Base-by-base conservation (phyloP, 2,113 vertebrate genomes). In the Rutilus rutilus region DNA sequence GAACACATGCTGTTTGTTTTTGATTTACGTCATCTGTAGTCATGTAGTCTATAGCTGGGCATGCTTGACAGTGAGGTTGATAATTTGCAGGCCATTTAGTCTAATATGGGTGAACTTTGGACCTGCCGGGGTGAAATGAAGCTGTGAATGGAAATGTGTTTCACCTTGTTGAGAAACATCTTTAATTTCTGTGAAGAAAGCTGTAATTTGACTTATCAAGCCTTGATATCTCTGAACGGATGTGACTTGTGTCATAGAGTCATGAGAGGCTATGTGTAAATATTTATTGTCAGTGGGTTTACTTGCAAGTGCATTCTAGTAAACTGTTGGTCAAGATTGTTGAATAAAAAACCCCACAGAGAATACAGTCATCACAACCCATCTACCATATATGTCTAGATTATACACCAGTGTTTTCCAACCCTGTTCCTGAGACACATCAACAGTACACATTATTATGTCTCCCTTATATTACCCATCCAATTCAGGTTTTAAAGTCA, bases 21-120 rank as follows among this genome's bases (percentile, higher is more conserved):
- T 39, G 80, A 59, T 30, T 67, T 67, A 57, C 19, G 50, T 36
- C 69, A 85, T 76, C 33, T 54, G 71, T 77, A 42, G 54, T 88
- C 71, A 39, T 74, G 15, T 33, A 19, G 30, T 42, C 36, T 33
- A 86, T 5, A n/a, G n/a, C 59, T 52, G 75, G 62, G 83, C 86
- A 67, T 87, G 87, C 86, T 86, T 90, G 89, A 91, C 85, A 76
- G 79, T 87, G 89, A 86, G 80, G 86, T 73, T 78, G 84, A 89
- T 89, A 74, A 89, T 91, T 87, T 62, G 82, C 90, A 86, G 39
- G 69, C 83, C 59, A 83, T 19, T 21, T 71, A 30, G 71, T 81
- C 67, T 80, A 39, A 73, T 69, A 30, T 81, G 78, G 8, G 36
- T 84, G 27, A 80, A 85, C 83, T 86, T 59, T 65, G 85, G 39